Evolutionary conservation across 2,113 vertebrate species (phyloP).

Genomic region (human (Homo sapiens)): GRCh38 chr6:156536001-156536500

Average conservation of each 20-base stretch:
- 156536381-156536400: slow-evolving; percentile 68
- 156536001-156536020: slow-evolving; percentile 12
- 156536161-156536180: not conserved
- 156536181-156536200: slow-evolving; percentile 8
- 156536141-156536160: not conserved
- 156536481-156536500: not conserved
- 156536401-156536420: slow-evolving; percentile 53
- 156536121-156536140: not conserved
- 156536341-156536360: not conserved
- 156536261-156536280: slow-evolving; percentile 6
- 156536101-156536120: not conserved
- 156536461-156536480: slow-evolving; percentile 40
- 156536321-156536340: not conserved
- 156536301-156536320: slow-evolving; percentile 39
- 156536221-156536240: not conserved
- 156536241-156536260: not conserved
- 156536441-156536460: slow-evolving; percentile 8
- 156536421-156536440: not conserved
- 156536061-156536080: not conserved
- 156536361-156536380: not conserved
- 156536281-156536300: not conserved
- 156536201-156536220: not conserved
- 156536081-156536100: slow-evolving; percentile 10
- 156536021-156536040: not conserved
- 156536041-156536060: slow-evolving; percentile 2